Base-by-base conservation (phyloP, 2,113 vertebrate genomes). In the Cyrtonyx montezumae region DNA sequence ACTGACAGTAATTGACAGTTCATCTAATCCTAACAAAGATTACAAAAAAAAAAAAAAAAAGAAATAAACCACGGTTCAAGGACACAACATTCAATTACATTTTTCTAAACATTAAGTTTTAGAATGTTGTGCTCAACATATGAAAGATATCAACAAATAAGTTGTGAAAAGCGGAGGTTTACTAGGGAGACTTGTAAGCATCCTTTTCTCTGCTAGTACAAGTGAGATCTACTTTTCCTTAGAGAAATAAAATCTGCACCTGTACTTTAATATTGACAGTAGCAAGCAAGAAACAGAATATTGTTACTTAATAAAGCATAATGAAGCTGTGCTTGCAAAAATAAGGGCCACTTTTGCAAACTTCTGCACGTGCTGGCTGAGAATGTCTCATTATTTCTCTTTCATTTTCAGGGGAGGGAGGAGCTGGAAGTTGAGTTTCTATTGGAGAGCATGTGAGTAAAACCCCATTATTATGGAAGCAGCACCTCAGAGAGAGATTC, bases 381-480 rank as follows among this genome's bases (percentile, higher is more conserved):
- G 14, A 17, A 4, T 36, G 5, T 2, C 22, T 26, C 0, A 13
- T 14, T 43, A 45, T 70, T 46, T 68, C 28, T 3, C 28, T 58
- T 83, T 80, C 17, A 8, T 90, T 97, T 96, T 89, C 88, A 97
- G 97, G 46, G 43, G 8, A 88, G 28, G 11, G 96, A 97, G 20
- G 88, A 94, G 68, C 63, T 97, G 42, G 96, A 97, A 81, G 92
- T 93, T 82, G 96, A 97, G 30, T 97, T 97, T 91, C 3, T 66
- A 1, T 26, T 97, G 84, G 96, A 97, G 37, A 89, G 8, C 71
- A 93, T 91, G 97, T 97, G 69, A 96, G 96, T 97, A 94, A 88
- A 92, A 56, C 1, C 18, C 25, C 30, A 18, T 48, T 81, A 71
- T 56, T 80, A 22, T 5, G n/a, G 23, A 26, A 84, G 13, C n/a